These are phyloP conservation scores for Calliscelio sp. DNA, from an alignment of 2,888 invertebrate species.

Conservation along the genomic window DNA sequence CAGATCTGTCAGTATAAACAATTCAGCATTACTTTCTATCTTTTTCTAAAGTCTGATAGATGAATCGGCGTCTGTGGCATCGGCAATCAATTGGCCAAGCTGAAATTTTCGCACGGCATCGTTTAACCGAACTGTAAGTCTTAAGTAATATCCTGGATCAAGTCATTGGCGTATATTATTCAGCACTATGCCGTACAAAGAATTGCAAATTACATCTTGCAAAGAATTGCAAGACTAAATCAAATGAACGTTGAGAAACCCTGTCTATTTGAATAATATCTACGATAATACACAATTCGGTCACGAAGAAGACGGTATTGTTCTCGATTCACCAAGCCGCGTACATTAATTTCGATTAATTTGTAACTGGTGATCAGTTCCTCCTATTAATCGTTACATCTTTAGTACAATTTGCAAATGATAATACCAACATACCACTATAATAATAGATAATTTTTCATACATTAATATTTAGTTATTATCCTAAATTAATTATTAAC, in stretches of 20 bases:
- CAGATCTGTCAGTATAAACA: too few species aligned
- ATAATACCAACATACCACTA: too few species aligned
- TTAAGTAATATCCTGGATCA: constrained; percentile 76
- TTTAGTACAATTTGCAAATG: too few species aligned
- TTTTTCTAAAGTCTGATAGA: constrained; percentile 19
- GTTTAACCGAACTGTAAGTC: constrained; percentile 63
- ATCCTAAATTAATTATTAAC: too few species aligned
- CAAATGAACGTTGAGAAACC: constrained; percentile 76
- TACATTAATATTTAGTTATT: too few species aligned
- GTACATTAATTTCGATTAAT: constrained; percentile 70
- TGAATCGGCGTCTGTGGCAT: constrained; percentile 29
- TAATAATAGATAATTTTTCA: too few species aligned
- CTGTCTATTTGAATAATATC: constrained; percentile 77
- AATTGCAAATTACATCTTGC: constrained; percentile 69
- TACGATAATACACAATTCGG: constrained; percentile 75
- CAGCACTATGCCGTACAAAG: constrained; percentile 67
- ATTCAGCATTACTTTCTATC: too few species aligned
- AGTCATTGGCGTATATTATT: constrained; percentile 73
- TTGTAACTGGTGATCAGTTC: constrained; percentile 16
- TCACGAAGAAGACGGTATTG: constrained; percentile 76
- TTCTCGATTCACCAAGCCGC: constrained; percentile 66
- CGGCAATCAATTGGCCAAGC: constrained; percentile 32
- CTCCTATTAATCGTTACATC: too few species aligned
- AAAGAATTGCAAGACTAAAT: too few species aligned
- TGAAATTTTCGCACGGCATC: constrained; percentile 75